phyloP scores from a whole-genome alignment of 2,113 vertebrate species.

The Thermophis baileyi region DNA sequence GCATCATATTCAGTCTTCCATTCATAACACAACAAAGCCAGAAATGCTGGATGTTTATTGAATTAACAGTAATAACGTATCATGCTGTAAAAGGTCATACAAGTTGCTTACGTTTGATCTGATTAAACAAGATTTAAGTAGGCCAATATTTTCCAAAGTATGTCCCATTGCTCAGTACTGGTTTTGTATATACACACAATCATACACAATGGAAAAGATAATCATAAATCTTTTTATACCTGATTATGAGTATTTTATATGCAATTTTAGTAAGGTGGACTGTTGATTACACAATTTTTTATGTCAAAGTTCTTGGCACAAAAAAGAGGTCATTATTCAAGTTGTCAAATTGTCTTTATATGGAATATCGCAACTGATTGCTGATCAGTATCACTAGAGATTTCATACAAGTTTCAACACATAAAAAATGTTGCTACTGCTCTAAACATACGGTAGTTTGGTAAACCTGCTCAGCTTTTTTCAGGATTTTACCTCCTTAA shows the following conservation, averaged over 20 bases:
- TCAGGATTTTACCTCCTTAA: slow-evolving; percentile 74
- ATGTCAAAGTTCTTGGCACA: background rate
- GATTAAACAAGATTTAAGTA: background rate
- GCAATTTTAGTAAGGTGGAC: background rate
- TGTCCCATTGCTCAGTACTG: background rate
- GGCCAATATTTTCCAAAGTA: background rate
- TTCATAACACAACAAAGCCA: background rate
- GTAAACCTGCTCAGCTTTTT: background rate
- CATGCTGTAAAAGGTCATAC: background rate
- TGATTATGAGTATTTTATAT: background rate
- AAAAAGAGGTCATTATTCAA: background rate
- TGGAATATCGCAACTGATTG: background rate
- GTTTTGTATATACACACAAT: background rate
- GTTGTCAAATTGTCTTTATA: background rate
- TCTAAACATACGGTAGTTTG: background rate
- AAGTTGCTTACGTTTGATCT: background rate
- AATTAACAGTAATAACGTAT: background rate
- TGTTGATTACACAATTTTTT: background rate
- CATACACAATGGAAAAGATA: background rate
- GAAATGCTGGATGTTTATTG: background rate
- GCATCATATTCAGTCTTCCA: background rate
- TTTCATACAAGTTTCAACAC: background rate
- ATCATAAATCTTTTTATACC: background rate
- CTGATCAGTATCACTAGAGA: background rate
- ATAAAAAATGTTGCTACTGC: background rate